Evolutionary conservation across 2,113 vertebrate genomes (phyloP).

Genomic region (Cyrtonyx montezumae): DNA sequence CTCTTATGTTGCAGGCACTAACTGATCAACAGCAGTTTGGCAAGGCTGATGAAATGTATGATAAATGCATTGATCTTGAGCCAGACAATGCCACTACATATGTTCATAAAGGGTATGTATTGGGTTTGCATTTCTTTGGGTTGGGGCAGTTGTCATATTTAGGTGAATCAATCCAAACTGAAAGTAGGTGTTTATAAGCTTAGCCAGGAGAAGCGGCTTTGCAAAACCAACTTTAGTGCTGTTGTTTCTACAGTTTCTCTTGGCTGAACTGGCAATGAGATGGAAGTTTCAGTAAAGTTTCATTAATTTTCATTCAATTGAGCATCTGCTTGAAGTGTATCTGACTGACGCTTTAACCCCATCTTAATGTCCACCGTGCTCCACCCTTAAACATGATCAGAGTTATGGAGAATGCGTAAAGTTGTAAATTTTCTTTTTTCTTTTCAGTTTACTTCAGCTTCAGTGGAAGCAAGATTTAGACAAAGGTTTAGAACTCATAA

Average conservation of each 20-base stretch:
- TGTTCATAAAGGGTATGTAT: conserved; percentile 96
- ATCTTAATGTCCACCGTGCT: not conserved
- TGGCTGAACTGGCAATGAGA: not conserved
- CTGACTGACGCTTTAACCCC: not conserved
- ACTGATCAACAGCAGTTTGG: conserved; percentile 99
- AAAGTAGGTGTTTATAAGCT: not conserved
- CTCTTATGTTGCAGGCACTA: conserved; percentile 84
- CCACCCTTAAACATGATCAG: not conserved
- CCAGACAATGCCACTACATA: conserved; percentile 98
- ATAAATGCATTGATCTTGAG: conserved; percentile 98
- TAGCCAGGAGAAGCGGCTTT: not conserved
- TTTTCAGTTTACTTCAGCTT: conserved; percentile 93
- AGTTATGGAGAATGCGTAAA: not conserved
- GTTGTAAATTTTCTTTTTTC: conserved; percentile 2
- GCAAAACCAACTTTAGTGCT: not conserved
- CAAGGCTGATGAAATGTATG: conserved; percentile 99
- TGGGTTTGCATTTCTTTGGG: not conserved
- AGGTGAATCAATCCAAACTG: not conserved
- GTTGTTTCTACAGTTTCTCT: not conserved
- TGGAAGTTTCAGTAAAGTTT: not conserved
- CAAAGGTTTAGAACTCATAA: conserved; percentile 95
- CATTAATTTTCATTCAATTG: not conserved
- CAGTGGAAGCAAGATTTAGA: conserved; percentile 99
- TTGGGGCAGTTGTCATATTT: not conserved
- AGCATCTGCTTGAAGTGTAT: not conserved